Evolutionary conservation across 2,888 invertebrate species (phyloP), one percentile per base, ranked within the genome.

Genomic region (Entomobrya proxima): DNA sequence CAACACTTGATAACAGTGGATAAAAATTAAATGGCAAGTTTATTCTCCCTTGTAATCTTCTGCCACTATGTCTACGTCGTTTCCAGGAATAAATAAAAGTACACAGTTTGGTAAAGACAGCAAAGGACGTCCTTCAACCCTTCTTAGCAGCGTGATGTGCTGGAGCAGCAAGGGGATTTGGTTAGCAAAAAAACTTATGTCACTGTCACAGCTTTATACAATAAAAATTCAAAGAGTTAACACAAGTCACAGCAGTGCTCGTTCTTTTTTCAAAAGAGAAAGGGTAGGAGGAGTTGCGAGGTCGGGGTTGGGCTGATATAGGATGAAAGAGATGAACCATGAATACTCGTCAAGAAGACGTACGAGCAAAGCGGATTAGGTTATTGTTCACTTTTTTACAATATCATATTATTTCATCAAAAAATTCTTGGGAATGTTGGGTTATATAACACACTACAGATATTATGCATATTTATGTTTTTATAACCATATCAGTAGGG

Each of bases 221-320:
- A 67, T 67, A 15, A 69, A 69, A 69, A 27, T 47, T 18, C 30
- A 69, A 27, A n/a, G 47, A 69, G 44, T 40, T 24, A 18, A 21
- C 21, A 9, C 13, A 47, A 27, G 27, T 44, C 44, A 30, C 27
- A 15, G 11, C 24, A 67, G 21, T 40, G 6, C 21, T 64, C 21
- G 18, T 64, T 13, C 21, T 37, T 64, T 64, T 35, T 64, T n/a
- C n/a, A n/a, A n/a, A n/a, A n/a, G n/a, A n/a, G n/a, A 21, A 64
- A 64, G 64, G 64, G 37, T 37, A 37, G 64, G 21, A 18, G 37
- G 44, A 67, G 44, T 40, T 67, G n/a, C 37, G 64, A 30, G 64
- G 37, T 35, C 37, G 64, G 35, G 15, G n/a, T n/a, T n/a, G 11
- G 47, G 47, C 35, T 18, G 64, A 64, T n/a, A n/a, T 64, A 18